Evolutionary conservation across 2,888 invertebrate species (phyloP).

Genomic region (Nomada hirtipes): DNA sequence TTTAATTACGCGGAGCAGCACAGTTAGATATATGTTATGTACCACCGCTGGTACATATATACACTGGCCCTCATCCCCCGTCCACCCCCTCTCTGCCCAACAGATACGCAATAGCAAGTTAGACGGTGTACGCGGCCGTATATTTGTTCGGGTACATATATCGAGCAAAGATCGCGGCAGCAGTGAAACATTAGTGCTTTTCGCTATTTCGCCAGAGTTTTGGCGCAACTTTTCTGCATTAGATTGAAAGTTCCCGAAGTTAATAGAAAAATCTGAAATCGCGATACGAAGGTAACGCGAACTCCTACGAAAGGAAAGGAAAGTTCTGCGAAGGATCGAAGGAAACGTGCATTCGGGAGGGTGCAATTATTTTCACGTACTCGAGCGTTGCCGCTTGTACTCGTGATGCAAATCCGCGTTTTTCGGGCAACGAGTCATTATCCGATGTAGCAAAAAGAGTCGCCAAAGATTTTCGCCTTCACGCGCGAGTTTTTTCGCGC

Average conservation of each 20-base stretch:
- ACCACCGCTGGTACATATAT: slow-evolving; percentile 45
- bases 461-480: slow-evolving; percentile 52
- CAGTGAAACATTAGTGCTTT: slow-evolving; percentile 3
- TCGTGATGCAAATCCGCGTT: slow-evolving; percentile 51
- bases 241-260: too few species aligned
- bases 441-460: slow-evolving; percentile 48
- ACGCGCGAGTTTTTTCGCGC: slow-evolving; percentile 60
- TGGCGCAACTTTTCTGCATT: accelerated
- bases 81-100: slow-evolving; percentile 13
- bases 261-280: not conserved
- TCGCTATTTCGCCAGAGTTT: too few species aligned
- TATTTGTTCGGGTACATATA: slow-evolving; percentile 30
- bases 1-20: slow-evolving; percentile 82
- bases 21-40: slow-evolving; percentile 72
- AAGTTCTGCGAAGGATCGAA: not conserved
- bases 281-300: not conserved
- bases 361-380: slow-evolving; percentile 43
- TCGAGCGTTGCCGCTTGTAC: slow-evolving; percentile 35
- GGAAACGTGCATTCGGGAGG: slow-evolving; percentile 1
- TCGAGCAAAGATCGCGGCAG: slow-evolving; percentile 39
- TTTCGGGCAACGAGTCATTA: slow-evolving; percentile 38
- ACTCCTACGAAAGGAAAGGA: not conserved
- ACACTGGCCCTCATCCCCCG: slow-evolving; percentile 25
- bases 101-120: slow-evolving; percentile 74
- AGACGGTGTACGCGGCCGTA: slow-evolving; percentile 34